Evolutionary conservation across 2,113 vertebrate genomes (phyloP).

Genomic region (Salvelinus fontinalis): DNA sequence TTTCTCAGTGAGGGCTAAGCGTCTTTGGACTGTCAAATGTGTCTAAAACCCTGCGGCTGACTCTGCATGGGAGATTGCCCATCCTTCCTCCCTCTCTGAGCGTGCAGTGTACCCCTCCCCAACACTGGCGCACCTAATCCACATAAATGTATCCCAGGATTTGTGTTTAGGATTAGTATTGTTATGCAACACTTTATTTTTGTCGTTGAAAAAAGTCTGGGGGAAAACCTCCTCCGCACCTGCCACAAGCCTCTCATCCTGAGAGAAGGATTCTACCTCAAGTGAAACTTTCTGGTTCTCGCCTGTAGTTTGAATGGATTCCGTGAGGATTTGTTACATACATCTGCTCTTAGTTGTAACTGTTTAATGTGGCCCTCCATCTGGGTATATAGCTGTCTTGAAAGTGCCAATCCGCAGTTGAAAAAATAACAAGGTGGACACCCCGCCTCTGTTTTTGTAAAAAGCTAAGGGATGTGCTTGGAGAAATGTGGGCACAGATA

Average conservation of each 20-base stretch:
- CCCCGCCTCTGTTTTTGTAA: no score
- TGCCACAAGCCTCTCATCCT: neutral
- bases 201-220: neutral
- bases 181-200: neutral
- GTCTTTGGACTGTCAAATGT: slow-evolving; percentile 7
- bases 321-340: no score
- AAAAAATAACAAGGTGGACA: no score
- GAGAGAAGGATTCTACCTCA: neutral
- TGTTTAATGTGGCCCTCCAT: neutral
- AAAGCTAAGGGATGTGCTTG: no score
- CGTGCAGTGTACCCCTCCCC: neutral
- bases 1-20: neutral
- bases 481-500: no score
- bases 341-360: neutral
- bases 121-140: neutral
- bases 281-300: neutral
- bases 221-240: neutral
- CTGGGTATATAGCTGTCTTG: neutral
- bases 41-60: neutral
- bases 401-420: neutral
- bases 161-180: neutral
- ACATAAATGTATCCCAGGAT: neutral
- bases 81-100: neutral
- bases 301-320: neutral
- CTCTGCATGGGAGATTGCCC: neutral